A percentile compares a stretch with the other conserved stretches of the same genome.
Evolutionary conservation across 2,888 invertebrate genomes (phyloP).

Genomic region (Stictocephala bisonia): DNA sequence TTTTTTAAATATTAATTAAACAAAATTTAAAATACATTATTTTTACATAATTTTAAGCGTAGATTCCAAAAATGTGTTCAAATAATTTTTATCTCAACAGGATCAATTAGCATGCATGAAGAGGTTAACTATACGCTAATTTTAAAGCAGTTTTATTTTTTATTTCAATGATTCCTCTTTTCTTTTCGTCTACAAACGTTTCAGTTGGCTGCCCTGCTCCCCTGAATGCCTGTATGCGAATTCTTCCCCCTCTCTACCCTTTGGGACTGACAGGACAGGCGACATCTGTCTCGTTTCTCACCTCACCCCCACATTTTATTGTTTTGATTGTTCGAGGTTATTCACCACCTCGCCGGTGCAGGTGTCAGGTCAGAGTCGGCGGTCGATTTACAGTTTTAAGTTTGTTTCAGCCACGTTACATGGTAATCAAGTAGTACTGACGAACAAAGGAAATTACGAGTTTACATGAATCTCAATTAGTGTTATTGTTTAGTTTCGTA

Average conservation of each 20-base stretch:
- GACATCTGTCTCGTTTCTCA: background rate
- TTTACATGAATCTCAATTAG: constrained; percentile 6
- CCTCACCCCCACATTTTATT: background rate
- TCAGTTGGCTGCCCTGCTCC: constrained; percentile 22
- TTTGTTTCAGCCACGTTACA: constrained; percentile 27
- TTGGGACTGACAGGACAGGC: constrained; percentile 14
- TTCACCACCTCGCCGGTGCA: constrained; percentile 20
- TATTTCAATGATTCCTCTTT: constrained; percentile 29
- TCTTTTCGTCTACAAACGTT: constrained; percentile 38
- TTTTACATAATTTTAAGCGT: too few relatives aligned
- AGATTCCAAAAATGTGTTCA: too few relatives aligned
- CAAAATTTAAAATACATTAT: too few relatives aligned
- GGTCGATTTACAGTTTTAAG: constrained; percentile 21
- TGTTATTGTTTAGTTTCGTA: background rate
- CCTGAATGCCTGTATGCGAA: constrained; percentile 19
- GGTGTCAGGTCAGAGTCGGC: constrained; percentile 34
- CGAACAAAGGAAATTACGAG: background rate
- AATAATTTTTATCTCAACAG: too few relatives aligned
- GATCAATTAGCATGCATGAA: too few relatives aligned
- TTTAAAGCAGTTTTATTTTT: constrained; percentile 34
- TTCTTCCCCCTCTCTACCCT: constrained; percentile 14
- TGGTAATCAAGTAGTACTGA: background rate
- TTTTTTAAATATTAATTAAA: too few relatives aligned
- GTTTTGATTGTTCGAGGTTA: constrained; percentile 1
- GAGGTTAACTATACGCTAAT: constrained; percentile 20